These are phyloP conservation scores for Himalopsyche kuldschensis DNA, from an alignment of 2,888 invertebrate genomes.

Conservation along the genomic window DNA sequence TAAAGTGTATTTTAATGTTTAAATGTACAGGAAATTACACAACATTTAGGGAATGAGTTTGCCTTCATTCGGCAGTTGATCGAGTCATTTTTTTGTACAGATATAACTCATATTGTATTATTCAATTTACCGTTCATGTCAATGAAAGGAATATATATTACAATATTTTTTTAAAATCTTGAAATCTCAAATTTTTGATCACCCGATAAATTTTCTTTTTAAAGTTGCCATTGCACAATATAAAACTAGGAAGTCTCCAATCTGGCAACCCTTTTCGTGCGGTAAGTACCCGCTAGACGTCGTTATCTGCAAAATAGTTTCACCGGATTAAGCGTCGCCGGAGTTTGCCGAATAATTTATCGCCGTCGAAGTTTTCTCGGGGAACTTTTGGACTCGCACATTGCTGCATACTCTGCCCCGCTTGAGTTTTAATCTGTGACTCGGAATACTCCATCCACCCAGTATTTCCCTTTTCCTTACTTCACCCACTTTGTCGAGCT, in stretches of 20 bases:
- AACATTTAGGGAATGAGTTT: no score
- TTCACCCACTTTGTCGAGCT: neutral
- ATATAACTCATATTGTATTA: no score
- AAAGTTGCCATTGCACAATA: neutral
- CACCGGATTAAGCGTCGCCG: neutral
- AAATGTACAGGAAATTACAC: no score
- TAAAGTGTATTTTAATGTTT: no score
- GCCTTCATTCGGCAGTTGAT: no score
- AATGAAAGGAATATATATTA: no score
- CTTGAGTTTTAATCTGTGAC: neutral
- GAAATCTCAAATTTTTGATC: no score
- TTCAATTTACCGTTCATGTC: no score
- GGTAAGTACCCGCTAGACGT: neutral
- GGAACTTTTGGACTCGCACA: neutral
- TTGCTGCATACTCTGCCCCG: neutral
- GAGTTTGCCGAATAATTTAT: neutral
- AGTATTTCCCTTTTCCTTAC: neutral
- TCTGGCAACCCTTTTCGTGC: neutral
- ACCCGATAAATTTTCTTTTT: no score
- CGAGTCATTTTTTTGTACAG: no score
- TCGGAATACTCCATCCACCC: neutral
- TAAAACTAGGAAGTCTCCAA: neutral
- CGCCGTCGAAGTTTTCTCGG: neutral
- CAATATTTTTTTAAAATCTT: no score
- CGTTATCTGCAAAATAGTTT: constrained; percentile 1